phyloP scores from a whole-genome alignment of 2,797 vertebrate species.

The Oreonectes daqikongensis region DNA sequence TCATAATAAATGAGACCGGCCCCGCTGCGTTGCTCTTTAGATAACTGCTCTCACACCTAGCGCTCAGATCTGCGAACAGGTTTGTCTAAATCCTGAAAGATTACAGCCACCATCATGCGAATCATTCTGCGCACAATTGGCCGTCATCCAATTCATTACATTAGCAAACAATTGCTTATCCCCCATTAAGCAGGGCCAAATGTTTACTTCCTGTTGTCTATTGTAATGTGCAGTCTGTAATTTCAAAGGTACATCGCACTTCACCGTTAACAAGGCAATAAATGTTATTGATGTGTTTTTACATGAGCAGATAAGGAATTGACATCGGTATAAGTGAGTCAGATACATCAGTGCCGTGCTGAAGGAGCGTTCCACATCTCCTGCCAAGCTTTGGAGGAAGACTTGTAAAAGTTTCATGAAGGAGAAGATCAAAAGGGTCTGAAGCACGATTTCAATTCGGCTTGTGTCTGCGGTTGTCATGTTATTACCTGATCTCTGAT shows the following conservation, averaged over 20 bases:
- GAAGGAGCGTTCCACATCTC: conserved; percentile 18
- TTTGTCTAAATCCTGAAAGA: conserved; percentile 49
- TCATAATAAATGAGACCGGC: neutral
- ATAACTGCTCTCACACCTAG: neutral
- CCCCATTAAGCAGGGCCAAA: conserved; percentile 44
- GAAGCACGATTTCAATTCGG: conserved; percentile 52
- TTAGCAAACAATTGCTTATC: conserved; percentile 56
- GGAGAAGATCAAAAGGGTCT: conserved; percentile 41
- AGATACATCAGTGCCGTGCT: neutral
- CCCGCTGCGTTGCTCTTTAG: neutral
- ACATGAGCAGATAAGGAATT: conserved; percentile 20
- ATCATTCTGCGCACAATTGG: conserved; percentile 37
- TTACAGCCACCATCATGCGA: conserved; percentile 29
- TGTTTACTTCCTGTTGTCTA: conserved; percentile 44
- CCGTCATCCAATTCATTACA: conserved; percentile 55
- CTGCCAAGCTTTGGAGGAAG: conserved; percentile 42
- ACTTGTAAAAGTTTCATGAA: conserved; percentile 53
- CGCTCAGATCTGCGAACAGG: conserved; percentile 1
- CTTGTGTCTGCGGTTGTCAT: conserved; percentile 24
- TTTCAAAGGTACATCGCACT: conserved; percentile 45
- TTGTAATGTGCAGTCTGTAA: conserved; percentile 34
- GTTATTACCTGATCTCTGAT: conserved; percentile 41
- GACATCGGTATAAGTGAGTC: conserved; percentile 3
- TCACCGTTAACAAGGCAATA: conserved; percentile 29
- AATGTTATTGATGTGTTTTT: conserved; percentile 15